A percentile compares a stretch with the other conserved stretches of the same genome.
Evolutionary conservation across 1,140 invertebrate species (phyloP).

Genomic region (Euura saliciscinereae): DNA sequence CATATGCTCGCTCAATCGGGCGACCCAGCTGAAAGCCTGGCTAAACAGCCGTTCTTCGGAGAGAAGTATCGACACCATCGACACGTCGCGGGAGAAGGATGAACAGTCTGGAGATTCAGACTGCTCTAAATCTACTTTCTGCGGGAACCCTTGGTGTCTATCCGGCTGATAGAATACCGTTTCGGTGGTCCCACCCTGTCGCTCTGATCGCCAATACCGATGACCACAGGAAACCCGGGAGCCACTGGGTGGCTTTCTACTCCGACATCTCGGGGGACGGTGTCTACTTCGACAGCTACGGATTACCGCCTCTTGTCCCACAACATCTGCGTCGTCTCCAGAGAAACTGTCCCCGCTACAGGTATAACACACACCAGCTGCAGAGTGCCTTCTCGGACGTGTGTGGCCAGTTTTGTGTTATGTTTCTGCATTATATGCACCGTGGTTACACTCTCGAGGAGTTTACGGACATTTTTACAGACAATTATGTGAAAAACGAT

Average conservation of each 20-base stretch:
- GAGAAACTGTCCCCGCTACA: conserved; percentile 17
- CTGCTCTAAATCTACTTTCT: neutral
- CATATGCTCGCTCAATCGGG: neutral
- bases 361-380: conserved; percentile 6
- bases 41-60: too few species aligned
- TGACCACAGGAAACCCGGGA: conserved; percentile 16
- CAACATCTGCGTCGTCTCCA: conserved; percentile 17
- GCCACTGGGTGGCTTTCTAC: conserved; percentile 21
- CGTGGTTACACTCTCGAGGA: neutral
- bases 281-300: conserved; percentile 24
- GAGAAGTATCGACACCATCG: too few species aligned
- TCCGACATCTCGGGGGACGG: conserved; percentile 8
- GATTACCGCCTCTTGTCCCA: conserved; percentile 21
- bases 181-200: conserved; percentile 5
- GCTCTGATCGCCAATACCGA: conserved; percentile 20
- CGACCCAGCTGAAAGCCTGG: neutral
- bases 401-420: conserved; percentile 24
- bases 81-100: neutral
- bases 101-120: conserved; percentile 12
- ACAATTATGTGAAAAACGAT: too few species aligned
- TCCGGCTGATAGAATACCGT: conserved; percentile 11
- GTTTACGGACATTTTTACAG: too few species aligned
- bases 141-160: conserved; percentile 3
- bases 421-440: conserved; percentile 23
- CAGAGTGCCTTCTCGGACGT: conserved; percentile 8